Percentiles rank a stretch among this genome's conserved stretches.
Evolutionary conservation across 2,113 vertebrate species (phyloP).

Genomic region (Spea bombifrons): DNA sequence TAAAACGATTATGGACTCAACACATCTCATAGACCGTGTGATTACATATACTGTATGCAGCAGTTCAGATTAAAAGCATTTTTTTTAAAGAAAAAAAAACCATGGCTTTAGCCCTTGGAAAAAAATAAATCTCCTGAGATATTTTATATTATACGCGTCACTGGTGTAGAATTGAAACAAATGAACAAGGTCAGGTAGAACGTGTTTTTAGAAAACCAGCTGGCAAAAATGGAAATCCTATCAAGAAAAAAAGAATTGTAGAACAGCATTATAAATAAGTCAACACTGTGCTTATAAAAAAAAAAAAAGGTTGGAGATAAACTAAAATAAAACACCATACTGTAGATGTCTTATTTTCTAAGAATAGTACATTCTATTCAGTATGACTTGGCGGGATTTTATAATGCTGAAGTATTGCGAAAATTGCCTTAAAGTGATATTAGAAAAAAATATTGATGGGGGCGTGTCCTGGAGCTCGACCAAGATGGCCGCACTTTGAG

Average conservation of each 20-base stretch:
- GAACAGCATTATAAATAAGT: neutral
- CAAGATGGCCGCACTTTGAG: too few species aligned
- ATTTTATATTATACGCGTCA: constrained; percentile 14
- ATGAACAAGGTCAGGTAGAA: constrained; percentile 18
- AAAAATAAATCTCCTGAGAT: constrained; percentile 12
- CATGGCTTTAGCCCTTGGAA: constrained; percentile 4
- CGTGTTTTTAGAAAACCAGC: constrained; percentile 5
- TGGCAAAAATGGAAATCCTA: neutral
- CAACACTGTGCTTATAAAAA: neutral
- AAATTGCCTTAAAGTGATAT: too few species aligned
- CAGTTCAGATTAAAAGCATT: constrained; percentile 12
- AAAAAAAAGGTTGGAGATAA: neutral
- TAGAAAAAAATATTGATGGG: too few species aligned
- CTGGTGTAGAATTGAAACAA: constrained; percentile 14
- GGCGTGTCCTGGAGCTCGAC: too few species aligned
- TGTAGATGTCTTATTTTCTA: too few species aligned
- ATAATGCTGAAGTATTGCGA: too few species aligned
- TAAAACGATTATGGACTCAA: neutral
- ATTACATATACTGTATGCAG: neutral
- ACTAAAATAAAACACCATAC: too few species aligned
- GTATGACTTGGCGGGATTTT: too few species aligned
- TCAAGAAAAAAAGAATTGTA: neutral
- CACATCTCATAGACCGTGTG: constrained; percentile 4
- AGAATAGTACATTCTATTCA: too few species aligned
- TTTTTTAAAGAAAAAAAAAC: neutral